Conservation (phyloP, 2,797 vertebrate genomes). For the Malurus splendens region DNA sequence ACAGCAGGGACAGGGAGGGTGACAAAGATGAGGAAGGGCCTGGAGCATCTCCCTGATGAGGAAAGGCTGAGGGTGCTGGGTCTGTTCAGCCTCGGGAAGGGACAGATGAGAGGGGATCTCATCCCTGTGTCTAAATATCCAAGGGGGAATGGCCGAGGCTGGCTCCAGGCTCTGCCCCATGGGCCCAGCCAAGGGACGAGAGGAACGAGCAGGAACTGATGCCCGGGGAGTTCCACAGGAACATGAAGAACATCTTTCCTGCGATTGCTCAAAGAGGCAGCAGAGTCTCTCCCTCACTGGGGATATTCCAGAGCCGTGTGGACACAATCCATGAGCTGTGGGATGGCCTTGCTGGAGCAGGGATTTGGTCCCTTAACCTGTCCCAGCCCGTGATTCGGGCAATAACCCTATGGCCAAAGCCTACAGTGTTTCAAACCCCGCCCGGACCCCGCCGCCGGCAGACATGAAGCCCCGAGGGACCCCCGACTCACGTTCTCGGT, state of each 20-base stretch:
- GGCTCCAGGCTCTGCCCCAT: not conserved
- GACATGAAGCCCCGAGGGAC: not conserved
- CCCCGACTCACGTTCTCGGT: conserved; percentile 88
- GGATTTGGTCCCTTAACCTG: not conserved
- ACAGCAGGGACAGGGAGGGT: not conserved
- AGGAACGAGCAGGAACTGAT: not conserved
- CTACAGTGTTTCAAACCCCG: fast-evolving
- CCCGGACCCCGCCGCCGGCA: not conserved
- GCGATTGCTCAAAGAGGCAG: no score
- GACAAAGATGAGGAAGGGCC: no score
- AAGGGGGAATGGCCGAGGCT: not conserved
- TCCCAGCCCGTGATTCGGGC: not conserved
- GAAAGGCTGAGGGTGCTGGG: not conserved
- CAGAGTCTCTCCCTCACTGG: not conserved
- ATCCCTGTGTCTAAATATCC: not conserved
- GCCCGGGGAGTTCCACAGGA: not conserved
- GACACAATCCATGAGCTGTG: no score
- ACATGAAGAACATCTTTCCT: not conserved
- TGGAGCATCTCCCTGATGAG: not conserved
- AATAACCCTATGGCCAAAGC: not conserved
- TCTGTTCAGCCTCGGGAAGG: not conserved
- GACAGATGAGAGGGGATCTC: no score
- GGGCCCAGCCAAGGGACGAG: not conserved
- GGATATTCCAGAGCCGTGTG: not conserved
- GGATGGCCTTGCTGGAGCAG: not conserved